Conservation (phyloP, 2,797 vertebrate species). For the Lateolabrax maculatus region DNA sequence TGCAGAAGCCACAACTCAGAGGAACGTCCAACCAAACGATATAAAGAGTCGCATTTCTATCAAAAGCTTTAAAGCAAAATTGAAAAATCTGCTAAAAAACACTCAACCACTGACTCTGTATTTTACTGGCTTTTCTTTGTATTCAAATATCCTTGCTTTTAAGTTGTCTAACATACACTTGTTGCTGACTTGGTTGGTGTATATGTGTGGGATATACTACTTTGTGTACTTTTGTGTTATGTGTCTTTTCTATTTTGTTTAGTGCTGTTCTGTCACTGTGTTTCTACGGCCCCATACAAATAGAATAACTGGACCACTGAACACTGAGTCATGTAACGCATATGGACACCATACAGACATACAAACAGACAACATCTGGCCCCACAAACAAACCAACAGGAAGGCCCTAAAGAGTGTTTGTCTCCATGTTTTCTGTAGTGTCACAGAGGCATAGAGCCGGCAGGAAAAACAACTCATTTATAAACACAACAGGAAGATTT, state of each 20-base stretch:
- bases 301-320: neutral
- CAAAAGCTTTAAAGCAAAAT: neutral
- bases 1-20: neutral
- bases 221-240: neutral
- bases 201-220: too few relatives aligned
- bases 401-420: slow-evolving; percentile 15
- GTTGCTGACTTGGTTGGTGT: neutral
- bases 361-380: slow-evolving; percentile 51
- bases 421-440: slow-evolving; percentile 46
- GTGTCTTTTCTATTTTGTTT: neutral
- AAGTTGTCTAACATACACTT: neutral
- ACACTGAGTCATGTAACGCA: neutral
- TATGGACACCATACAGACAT: slow-evolving; percentile 10
- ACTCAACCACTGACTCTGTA: neutral
- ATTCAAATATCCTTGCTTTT: neutral
- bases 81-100: neutral
- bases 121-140: neutral
- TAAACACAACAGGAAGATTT: slow-evolving; percentile 47
- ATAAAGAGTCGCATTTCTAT: neutral
- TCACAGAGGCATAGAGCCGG: neutral
- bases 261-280: neutral
- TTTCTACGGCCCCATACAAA: neutral
- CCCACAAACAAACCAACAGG: slow-evolving; percentile 27
- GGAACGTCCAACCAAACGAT: neutral
- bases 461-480: slow-evolving; percentile 28